Conservation (phyloP, 1,140 invertebrate species). For the Notospermus geniculatus region DNA sequence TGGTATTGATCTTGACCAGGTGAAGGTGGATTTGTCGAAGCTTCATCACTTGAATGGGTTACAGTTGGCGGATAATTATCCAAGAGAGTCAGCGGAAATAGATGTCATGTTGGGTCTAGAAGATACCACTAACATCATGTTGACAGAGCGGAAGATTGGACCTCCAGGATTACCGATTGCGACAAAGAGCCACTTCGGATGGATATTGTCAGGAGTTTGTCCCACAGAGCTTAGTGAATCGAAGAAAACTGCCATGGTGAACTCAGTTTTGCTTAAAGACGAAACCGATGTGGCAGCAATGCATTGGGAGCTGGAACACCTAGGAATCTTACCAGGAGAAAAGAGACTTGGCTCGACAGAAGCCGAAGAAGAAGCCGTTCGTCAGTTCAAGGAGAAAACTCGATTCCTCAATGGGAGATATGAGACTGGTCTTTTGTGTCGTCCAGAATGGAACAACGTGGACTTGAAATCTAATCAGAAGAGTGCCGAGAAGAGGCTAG, state of each 20-base stretch:
- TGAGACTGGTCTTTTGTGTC: slow-evolving; percentile 17
- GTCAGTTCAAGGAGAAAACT: not conserved
- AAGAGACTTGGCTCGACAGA: not conserved
- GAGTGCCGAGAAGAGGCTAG: slow-evolving; percentile 12
- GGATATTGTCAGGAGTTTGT: not conserved
- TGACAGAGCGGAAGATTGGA: not conserved
- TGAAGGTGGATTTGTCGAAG: not conserved
- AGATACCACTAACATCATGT: not conserved
- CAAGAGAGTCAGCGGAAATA: not conserved
- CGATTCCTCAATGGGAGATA: slow-evolving; percentile 12
- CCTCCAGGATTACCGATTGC: not conserved
- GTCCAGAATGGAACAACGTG: slow-evolving; percentile 10
- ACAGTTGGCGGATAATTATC: not conserved
- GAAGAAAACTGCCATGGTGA: not conserved
- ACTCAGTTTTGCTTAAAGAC: not conserved
- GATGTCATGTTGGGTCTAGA: not conserved
- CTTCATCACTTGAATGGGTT: not conserved
- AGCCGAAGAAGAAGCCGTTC: not conserved
- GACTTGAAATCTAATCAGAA: slow-evolving; percentile 21
- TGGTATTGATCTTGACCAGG: not conserved
- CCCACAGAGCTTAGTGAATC: not conserved
- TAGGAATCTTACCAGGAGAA: not conserved
- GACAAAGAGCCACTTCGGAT: not conserved
- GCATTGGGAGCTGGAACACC: not conserved
- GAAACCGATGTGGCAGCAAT: not conserved